phyloP scores from a whole-genome alignment of 2,797 vertebrate species.

The Melanotaenia nigrans region DNA sequence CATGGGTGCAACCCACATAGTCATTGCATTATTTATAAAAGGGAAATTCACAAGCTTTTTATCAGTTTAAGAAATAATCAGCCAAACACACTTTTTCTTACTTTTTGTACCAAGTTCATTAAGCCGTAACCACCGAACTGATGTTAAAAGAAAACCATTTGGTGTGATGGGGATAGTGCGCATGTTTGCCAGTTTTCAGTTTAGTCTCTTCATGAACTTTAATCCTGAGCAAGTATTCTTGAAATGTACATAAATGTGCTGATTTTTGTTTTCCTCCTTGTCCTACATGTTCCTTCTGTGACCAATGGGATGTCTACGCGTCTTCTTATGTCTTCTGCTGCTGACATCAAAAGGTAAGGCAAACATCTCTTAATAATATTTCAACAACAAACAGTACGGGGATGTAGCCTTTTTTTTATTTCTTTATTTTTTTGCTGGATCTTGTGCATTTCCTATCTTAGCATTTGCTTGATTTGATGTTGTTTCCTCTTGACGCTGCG shows the following conservation, averaged over 20 bases:
- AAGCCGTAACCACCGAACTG: too few relatives aligned
- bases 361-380: neutral
- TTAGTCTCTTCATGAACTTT: neutral
- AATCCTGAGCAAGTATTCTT: neutral
- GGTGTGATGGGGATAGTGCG: neutral
- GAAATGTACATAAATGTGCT: neutral
- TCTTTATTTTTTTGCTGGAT: neutral
- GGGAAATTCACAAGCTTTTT: too few relatives aligned
- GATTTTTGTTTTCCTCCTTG: constrained; percentile 7
- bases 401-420: neutral
- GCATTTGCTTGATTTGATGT: constrained; percentile 3
- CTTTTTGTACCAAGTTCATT: too few relatives aligned
- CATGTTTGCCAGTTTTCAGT: neutral
- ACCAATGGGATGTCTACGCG: neutral
- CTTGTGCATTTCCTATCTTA: neutral
- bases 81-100: too few relatives aligned
- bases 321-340: constrained; percentile 7
- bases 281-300: constrained; percentile 11
- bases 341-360: constrained; percentile 64
- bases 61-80: too few relatives aligned
- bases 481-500: constrained; percentile 7
- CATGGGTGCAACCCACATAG: too few relatives aligned
- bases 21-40: too few relatives aligned
- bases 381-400: neutral
- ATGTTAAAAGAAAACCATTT: too few relatives aligned